Evolutionary conservation across 2,797 vertebrate species (phyloP), one percentile per base, ranked within the genome.

Genomic region (Erpetoichthys calabaricus): DNA sequence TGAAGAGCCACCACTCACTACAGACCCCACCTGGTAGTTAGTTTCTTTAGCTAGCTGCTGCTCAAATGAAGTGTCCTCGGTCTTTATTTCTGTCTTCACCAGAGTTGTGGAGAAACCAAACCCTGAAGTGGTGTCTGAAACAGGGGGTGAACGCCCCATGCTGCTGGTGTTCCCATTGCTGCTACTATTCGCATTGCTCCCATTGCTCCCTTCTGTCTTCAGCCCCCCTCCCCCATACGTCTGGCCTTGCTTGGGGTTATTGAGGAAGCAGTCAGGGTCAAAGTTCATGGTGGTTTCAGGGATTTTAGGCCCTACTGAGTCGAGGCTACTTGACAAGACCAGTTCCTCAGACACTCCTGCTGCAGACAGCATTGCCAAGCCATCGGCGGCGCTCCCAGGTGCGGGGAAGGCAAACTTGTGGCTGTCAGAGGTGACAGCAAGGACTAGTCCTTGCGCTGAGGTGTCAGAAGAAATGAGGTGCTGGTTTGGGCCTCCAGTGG

Each of bases 201-300:
- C 52, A 53, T 76, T 76, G 62, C 84, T 88, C 68, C 86, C 80
- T 64, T 98, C 93, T 0, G 80, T 89, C 69, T 98, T 98, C 73
- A 97, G 74, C 53, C 92, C 92, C 45, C 87, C 89, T 62, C 96
- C 96, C 53, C 96, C 96, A 1, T 98, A 99, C 2, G 96, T 99
- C 82, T 99, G 96, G 63, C 96, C 96, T 80, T 99, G 96, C 75
- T 99, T 99, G 53, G 96, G 96, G 70, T 98, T 99, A 75, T 98
- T 99, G 70, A 99, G 86, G 82, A 99, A 99, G 88, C 95, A 98
- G 86, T 99, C 96, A 0, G 96, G 96, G 77, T 99, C 96, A 73
- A 99, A 99, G 85, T 95, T 98, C 92, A 98, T 96, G 65, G 86
- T 84, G 75, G 94, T 86, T 72, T 97, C 94, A 25, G 94, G 91